A percentile compares a stretch with the other conserved stretches of the same genome.
Evolutionary conservation across 2,797 vertebrate species (phyloP).

Genomic region (Intellagama lesueurii): DNA sequence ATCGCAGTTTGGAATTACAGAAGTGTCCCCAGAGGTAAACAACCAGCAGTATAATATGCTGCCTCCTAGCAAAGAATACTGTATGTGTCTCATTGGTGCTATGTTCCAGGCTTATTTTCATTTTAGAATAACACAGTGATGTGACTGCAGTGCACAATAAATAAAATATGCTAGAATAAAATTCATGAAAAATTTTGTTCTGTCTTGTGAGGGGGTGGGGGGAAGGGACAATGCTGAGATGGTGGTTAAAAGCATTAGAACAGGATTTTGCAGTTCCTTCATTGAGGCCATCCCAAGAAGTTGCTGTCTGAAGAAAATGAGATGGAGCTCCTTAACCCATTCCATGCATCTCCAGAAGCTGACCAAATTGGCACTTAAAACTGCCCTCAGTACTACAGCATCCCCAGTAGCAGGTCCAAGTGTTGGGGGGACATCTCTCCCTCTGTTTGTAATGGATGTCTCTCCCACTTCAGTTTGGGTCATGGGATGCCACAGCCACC

Average conservation of each 20-base stretch:
- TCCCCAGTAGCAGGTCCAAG: not conserved
- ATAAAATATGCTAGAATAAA: not conserved
- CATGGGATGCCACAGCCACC: no score
- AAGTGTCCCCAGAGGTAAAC: conserved; percentile 90
- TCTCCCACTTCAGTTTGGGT: no score
- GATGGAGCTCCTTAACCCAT: not conserved
- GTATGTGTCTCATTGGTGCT: conserved; percentile 6
- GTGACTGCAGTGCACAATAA: not conserved
- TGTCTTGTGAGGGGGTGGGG: not conserved
- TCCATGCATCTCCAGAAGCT: not conserved
- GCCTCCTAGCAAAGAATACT: conserved; percentile 10
- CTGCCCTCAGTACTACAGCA: not conserved
- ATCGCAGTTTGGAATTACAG: conserved; percentile 90
- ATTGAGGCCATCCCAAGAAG: not conserved
- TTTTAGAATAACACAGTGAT: conserved; percentile 22
- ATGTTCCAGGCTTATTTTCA: not conserved
- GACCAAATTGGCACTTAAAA: not conserved
- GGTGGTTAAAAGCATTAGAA: not conserved
- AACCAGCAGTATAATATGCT: conserved; percentile 25
- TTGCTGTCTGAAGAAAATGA: not conserved
- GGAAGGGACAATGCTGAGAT: no score
- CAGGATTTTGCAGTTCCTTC: not conserved
- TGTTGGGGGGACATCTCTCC: no score
- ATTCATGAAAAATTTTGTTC: conserved; percentile 14
- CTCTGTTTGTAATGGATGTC: no score